These are phyloP conservation scores for Pteria penguin DNA, from an alignment of 2,888 invertebrate genomes.

Conservation along the genomic window DNA sequence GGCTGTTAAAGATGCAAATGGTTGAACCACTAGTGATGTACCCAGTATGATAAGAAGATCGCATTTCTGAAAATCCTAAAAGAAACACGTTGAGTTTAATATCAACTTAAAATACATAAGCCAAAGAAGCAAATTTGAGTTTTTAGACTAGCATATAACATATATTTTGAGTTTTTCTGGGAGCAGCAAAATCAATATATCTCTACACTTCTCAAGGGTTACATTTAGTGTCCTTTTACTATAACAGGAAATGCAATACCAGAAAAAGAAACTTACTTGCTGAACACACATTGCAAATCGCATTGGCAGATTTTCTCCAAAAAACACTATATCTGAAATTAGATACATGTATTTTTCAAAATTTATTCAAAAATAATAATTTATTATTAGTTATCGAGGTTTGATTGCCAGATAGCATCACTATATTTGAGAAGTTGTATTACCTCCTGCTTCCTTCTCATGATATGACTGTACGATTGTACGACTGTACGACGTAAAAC, in stretches of 20 bases:
- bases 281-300: constrained; percentile 84
- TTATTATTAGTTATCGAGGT: neutral
- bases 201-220: no score
- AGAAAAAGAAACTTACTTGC: constrained; percentile 81
- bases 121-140: no score
- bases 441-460: no score
- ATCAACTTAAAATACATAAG: neutral
- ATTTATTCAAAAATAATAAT: neutral
- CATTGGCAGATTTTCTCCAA: constrained; percentile 92
- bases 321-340: constrained; percentile 91
- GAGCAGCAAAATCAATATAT: no score
- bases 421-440: no score
- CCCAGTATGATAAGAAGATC: constrained; percentile 97
- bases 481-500: no score
- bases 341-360: neutral
- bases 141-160: no score
- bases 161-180: no score
- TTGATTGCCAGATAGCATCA: neutral
- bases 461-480: no score
- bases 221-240: no score
- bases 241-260: no score
- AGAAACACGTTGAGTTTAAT: constrained; percentile 33
- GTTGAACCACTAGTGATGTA: constrained; percentile 95
- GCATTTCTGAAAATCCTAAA: constrained; percentile 89
- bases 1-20: constrained; percentile 90